phyloP scores from a whole-genome alignment of 2,888 invertebrate species.

The Omphaloscelis lunosa region DNA sequence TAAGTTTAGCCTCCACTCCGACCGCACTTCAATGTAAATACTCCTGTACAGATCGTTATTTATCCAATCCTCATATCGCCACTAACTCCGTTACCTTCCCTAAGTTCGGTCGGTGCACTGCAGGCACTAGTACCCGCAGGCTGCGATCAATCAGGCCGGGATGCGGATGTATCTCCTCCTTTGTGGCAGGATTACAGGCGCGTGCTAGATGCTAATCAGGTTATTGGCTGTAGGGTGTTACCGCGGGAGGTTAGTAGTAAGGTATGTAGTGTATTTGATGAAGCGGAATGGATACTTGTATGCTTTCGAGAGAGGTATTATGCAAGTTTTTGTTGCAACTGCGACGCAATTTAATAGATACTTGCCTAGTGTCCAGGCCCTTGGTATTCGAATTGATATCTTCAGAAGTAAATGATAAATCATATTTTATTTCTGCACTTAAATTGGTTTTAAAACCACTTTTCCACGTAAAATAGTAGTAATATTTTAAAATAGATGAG shows the following conservation, averaged over 20 bases:
- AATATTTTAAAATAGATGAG: neutral
- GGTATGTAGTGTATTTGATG: neutral
- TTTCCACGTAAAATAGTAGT: too few relatives aligned
- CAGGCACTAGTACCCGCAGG: conserved; percentile 48
- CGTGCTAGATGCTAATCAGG: conserved; percentile 47
- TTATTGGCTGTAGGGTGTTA: conserved; percentile 25
- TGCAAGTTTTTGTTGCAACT: neutral
- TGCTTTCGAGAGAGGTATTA: neutral
- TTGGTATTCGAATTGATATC: neutral
- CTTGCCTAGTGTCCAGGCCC: neutral
- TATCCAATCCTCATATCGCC: neutral
- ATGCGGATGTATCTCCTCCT: conserved; percentile 27
- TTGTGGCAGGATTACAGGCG: conserved; percentile 58
- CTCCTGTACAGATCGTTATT: neutral
- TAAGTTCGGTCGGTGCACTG: conserved; percentile 13
- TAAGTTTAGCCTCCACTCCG: too few relatives aligned
- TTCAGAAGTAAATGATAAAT: neutral
- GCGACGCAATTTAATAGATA: neutral
- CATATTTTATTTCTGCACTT: too few relatives aligned
- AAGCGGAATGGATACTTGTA: neutral
- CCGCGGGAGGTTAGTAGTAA: neutral
- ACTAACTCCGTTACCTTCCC: conserved; percentile 9
- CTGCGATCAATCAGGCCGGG: conserved; percentile 63
- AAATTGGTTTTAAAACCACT: neutral
- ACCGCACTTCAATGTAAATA: neutral